Percentiles rank a stretch among this genome's conserved stretches.
Conservation (phyloP, 2,113 vertebrate species). For the Panurus biarmicus region DNA sequence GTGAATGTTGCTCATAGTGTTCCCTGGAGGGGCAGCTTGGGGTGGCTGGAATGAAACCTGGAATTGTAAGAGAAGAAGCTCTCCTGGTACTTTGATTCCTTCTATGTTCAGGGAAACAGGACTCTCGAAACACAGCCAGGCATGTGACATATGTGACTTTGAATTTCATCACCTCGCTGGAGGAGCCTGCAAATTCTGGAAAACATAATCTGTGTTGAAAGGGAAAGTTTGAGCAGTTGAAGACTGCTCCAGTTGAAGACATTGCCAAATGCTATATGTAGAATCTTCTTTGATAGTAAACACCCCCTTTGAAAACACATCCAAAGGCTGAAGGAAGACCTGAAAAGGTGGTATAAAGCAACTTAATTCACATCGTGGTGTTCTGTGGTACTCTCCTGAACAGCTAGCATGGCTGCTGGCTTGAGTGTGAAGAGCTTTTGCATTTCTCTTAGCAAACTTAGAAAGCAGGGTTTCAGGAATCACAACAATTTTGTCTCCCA, state of each 20-base stretch:
- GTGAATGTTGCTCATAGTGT: neutral
- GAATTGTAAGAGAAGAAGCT: neutral
- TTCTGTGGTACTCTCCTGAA: neutral
- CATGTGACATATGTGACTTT: neutral
- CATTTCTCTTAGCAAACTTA: neutral
- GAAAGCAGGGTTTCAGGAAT: neutral
- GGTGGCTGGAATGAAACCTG: neutral
- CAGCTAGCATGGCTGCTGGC: neutral
- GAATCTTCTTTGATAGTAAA: neutral
- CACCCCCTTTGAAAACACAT: neutral
- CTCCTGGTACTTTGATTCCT: neutral
- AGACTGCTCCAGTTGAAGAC: neutral
- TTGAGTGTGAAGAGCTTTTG: neutral
- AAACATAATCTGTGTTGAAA: neutral
- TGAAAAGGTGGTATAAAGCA: neutral
- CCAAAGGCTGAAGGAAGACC: neutral
- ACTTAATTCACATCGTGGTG: neutral
- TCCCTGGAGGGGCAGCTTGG: neutral
- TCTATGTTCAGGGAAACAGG: neutral
- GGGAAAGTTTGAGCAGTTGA: neutral
- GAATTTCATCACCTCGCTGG: neutral
- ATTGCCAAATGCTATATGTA: neutral
- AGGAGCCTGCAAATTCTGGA: neutral
- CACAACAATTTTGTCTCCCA: neutral
- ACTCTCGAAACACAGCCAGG: neutral